These are phyloP conservation scores for Meda fulgida DNA, from an alignment of 2,797 vertebrate species.

Conservation along the genomic window DNA sequence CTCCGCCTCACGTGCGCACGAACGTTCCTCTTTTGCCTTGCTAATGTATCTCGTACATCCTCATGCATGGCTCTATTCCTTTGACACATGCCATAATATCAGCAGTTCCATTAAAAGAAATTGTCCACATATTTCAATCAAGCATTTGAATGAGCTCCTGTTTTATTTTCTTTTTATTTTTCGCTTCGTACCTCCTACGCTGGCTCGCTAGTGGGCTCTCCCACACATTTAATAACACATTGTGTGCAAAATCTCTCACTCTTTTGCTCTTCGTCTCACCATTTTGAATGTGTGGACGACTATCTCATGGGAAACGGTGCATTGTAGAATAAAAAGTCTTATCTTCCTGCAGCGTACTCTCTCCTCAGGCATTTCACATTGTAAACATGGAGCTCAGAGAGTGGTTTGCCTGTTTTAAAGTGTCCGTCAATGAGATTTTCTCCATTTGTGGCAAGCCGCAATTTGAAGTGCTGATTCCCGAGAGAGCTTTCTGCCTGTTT, in stretches of 20 bases:
- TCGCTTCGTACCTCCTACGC: conserved; percentile 27
- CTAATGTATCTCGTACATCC: conserved; percentile 28
- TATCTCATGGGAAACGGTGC: conserved; percentile 61
- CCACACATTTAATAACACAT: conserved; percentile 64
- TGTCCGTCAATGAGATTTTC: conserved; percentile 60
- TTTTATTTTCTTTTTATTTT: neutral
- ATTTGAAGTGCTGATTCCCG: conserved; percentile 31
- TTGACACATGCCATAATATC: neutral
- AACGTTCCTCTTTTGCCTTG: neutral
- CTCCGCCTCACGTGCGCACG: neutral
- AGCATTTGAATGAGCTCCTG: conserved; percentile 37
- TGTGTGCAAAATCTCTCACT: conserved; percentile 52
- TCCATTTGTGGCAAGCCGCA: conserved; percentile 44
- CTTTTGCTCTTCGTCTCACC: conserved; percentile 46
- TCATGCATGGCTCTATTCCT: neutral
- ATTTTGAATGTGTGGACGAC: conserved; percentile 44
- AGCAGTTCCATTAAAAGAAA: neutral
- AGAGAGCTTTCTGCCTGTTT: conserved; percentile 31
- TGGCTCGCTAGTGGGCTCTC: conserved; percentile 39
- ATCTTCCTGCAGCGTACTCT: conserved; percentile 47
- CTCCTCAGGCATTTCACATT: conserved; percentile 45
- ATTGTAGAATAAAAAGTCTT: conserved; percentile 60
- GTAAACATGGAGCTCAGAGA: conserved; percentile 59
- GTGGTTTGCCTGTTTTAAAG: conserved; percentile 58
- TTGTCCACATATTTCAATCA: conserved; percentile 16